These are phyloP conservation scores for Pyralis farinalis DNA, from an alignment of 2,888 invertebrate genomes.

Conservation along the genomic window DNA sequence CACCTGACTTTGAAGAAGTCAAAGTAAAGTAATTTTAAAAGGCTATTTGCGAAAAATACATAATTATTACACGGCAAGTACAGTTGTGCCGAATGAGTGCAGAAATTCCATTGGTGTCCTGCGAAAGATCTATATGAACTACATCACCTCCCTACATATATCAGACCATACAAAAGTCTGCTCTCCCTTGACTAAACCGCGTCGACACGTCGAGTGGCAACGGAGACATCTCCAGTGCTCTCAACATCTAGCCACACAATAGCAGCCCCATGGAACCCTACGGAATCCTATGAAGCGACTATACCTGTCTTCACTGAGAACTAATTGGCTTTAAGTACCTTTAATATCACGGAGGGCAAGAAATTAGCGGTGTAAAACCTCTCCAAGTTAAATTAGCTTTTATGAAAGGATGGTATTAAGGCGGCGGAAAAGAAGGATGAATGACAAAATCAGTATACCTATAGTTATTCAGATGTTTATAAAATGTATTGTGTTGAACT, in stretches of 20 bases:
- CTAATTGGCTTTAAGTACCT: constrained; percentile 8
- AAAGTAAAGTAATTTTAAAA: no score
- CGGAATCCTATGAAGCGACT: neutral
- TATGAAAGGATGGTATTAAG: neutral
- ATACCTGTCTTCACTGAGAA: neutral
- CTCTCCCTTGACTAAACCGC: constrained; percentile 23
- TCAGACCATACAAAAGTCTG: neutral
- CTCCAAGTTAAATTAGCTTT: neutral
- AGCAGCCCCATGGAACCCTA: constrained; percentile 3
- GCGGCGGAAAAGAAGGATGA: no score
- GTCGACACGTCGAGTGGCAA: constrained; percentile 31
- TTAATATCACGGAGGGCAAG: constrained; percentile 1
- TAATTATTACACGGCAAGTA: no score
- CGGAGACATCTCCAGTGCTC: constrained; percentile 39
- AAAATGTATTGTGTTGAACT: no score
- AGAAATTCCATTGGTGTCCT: no score
- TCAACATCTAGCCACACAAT: constrained; percentile 23
- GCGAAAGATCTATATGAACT: no score
- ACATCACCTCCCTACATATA: no score
- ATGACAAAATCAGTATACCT: no score
- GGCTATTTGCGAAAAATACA: no score
- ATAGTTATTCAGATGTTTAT: no score
- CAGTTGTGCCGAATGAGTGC: no score
- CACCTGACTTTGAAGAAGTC: no score
- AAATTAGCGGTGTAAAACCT: neutral